Base-by-base conservation (phyloP, 2,113 vertebrate species). In the Oxygymnocypris stewartii region DNA sequence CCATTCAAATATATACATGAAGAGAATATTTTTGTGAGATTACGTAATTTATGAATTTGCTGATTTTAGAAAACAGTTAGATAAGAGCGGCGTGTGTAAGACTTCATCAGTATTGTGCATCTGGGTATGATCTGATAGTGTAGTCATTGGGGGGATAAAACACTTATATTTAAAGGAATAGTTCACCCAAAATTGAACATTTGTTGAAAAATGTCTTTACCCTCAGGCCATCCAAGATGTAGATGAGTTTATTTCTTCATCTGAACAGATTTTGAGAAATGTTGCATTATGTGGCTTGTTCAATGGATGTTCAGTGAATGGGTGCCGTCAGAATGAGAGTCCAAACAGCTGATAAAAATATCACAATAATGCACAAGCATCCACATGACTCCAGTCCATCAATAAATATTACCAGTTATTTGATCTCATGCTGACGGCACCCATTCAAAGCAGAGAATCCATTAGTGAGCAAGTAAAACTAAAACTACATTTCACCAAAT, bases 1-100 rank as follows among this genome's bases (percentile, higher is more conserved):
- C 18, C 28, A 47, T 35, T 83, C 85, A 87, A 12, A 67, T 85
- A 25, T 65, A 51, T n/a, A 85, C 49, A 86, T 87, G 79, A 20
- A 69, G 71, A 49, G 31, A 86, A 59, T 11, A 84, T 73, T 37
- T 44, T 65, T 69, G n/a, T 42, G 4, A 49, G 20, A 78, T 54
- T 61, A 61, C 35, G 3, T 23, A 8, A 37, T 23, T 35, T 13
- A 79, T 23, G 23, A 28, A 77, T 6, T 0, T 23, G 5, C 14
- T 59, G 20, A 57, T 79, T 57, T 57, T 61, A 54, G 4, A 31
- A 77, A 77, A 31, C 25, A 78, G 4, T 77, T 31, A 51, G 20
- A 78, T 78, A 73, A 23, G 16, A 42, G 37, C 5, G 7, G 28
- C 28, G 4, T 16, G 25, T 69, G 8, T 54, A 40, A 31, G 14